phyloP scores from a whole-genome alignment of 2,888 invertebrate species.

The Strigamia transsilvanica region DNA sequence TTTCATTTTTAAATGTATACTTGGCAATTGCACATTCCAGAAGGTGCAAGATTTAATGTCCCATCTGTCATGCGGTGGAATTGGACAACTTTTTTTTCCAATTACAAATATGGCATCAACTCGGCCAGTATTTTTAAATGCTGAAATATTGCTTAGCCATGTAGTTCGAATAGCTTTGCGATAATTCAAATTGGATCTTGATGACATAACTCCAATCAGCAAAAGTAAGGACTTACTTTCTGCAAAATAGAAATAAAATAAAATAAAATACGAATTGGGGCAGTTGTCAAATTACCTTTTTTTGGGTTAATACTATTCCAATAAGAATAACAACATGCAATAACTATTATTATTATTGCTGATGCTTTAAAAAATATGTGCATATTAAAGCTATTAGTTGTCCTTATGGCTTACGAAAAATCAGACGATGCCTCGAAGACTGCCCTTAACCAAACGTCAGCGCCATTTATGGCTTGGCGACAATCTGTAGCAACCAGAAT shows the following conservation, averaged over 20 bases:
- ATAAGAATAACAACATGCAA: no score
- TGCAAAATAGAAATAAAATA: not conserved
- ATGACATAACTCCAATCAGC: constrained; percentile 43
- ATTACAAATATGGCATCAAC: constrained; percentile 7
- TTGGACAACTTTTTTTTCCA: constrained; percentile 17
- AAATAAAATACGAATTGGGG: not conserved
- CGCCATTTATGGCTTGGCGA: no score
- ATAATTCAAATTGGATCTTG: constrained; percentile 35
- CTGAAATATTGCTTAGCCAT: not conserved
- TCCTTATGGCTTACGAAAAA: no score
- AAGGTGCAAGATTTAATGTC: not conserved
- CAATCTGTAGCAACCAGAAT: no score
- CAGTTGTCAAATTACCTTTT: no score
- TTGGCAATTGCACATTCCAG: constrained; percentile 21
- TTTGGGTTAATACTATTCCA: no score
- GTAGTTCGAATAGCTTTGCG: constrained; percentile 27
- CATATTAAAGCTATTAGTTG: no score
- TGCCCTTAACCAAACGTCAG: no score
- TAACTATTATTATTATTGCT: no score
- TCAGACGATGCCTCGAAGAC: no score
- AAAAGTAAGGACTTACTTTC: not conserved
- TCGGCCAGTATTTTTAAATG: not conserved
- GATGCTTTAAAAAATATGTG: no score
- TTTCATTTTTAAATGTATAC: not conserved
- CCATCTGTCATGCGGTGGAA: constrained; percentile 27